Evolutionary conservation across 1,140 invertebrate species (phyloP).

Genomic region (Gerris buenoi): DNA sequence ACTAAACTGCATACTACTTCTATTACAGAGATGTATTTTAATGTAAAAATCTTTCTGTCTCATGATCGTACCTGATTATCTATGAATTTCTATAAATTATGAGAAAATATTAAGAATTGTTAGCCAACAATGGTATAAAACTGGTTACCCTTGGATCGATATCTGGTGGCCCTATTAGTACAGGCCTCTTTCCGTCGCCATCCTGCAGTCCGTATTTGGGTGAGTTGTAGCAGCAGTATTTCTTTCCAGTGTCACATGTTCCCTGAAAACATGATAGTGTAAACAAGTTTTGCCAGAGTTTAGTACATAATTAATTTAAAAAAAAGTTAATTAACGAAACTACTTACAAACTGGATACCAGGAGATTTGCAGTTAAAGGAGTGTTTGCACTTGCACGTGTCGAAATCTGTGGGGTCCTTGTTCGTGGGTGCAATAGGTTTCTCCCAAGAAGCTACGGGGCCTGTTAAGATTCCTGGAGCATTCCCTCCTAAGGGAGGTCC

Average conservation of each 20-base stretch:
- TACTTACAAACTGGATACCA: constrained; percentile 37
- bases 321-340: too few species aligned
- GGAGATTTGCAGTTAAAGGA: constrained; percentile 38
- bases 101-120: too few species aligned
- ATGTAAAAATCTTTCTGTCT: too few species aligned
- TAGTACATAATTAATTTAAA: neutral
- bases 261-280: constrained; percentile 27
- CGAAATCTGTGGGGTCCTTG: constrained; percentile 26
- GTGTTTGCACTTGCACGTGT: constrained; percentile 37
- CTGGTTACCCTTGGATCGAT: neutral
- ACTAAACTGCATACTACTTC: too few species aligned
- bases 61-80: too few species aligned
- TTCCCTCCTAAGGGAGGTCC: neutral
- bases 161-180: neutral
- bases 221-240: constrained; percentile 36
- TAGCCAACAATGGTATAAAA: neutral
- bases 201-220: neutral
- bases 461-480: neutral
- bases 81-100: too few species aligned
- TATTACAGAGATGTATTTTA: too few species aligned
- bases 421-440: constrained; percentile 28
- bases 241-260: constrained; percentile 35
- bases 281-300: neutral
- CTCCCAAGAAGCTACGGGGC: neutral
- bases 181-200: neutral